Evolutionary conservation across 2,113 vertebrate genomes (phyloP).

Genomic region (Notarius lentiginosus): DNA sequence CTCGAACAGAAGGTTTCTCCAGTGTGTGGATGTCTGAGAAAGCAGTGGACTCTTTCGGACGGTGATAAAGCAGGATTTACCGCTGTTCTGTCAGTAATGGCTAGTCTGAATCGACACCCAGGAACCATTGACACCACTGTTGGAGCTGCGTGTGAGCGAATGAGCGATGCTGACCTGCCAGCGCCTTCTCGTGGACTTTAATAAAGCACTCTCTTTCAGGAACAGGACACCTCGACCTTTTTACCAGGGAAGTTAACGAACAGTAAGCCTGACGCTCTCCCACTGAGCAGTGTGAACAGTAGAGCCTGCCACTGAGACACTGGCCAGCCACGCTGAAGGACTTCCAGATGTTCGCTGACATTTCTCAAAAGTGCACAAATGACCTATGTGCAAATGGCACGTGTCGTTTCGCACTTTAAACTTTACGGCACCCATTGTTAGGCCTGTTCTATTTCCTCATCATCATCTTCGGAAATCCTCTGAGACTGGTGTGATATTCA

Average conservation of each 20-base stretch:
- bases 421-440: not conserved
- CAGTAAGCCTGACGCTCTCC: slow-evolving; percentile 30
- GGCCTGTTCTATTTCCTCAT: not conserved
- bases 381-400: not conserved
- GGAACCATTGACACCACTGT: slow-evolving; percentile 69
- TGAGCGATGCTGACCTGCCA: slow-evolving; percentile 41
- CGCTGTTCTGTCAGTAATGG: slow-evolving; percentile 66
- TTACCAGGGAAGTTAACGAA: slow-evolving; percentile 38
- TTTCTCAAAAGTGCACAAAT: not conserved
- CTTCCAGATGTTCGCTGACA: slow-evolving; percentile 8
- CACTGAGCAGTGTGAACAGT: not conserved
- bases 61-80: slow-evolving; percentile 72
- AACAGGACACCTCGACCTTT: slow-evolving; percentile 46
- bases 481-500: slow-evolving; percentile 53
- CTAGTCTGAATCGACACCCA: slow-evolving; percentile 74
- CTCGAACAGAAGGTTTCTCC: not conserved
- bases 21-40: slow-evolving; percentile 11
- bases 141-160: slow-evolving; percentile 53
- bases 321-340: not conserved
- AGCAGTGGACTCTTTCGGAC: slow-evolving; percentile 62
- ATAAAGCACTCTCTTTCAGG: slow-evolving; percentile 37
- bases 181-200: slow-evolving; percentile 32
- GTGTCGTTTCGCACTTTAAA: not conserved
- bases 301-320: not conserved
- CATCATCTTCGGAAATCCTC: not conserved